A percentile compares a stretch with the other conserved stretches of the same genome.
These are phyloP conservation scores for Nemoura dubitans DNA, from an alignment of 2,888 invertebrate genomes.

Conservation along the genomic window DNA sequence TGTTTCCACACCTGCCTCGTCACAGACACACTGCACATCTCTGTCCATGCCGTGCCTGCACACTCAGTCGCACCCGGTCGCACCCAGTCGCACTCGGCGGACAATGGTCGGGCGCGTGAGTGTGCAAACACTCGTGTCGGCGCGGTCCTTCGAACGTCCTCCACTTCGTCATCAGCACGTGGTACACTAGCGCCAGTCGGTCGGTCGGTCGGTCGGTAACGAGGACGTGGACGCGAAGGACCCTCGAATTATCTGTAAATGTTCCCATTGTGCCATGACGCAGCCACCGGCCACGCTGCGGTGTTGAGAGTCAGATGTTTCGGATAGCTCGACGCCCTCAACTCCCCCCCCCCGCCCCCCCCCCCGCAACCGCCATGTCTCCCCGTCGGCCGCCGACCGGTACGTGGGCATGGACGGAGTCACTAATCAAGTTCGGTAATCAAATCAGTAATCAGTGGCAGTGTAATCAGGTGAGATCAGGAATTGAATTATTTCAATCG, in stretches of 20 bases:
- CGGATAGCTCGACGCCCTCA: background rate
- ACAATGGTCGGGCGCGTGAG: background rate
- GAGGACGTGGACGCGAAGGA: background rate
- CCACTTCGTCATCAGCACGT: background rate
- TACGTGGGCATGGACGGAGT: background rate
- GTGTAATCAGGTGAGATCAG: slow-evolving; percentile 3
- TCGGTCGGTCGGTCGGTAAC: background rate
- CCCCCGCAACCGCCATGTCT: background rate
- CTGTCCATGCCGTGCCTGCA: too few species aligned
- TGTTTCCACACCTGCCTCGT: background rate
- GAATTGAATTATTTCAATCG: background rate
- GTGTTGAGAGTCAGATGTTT: background rate
- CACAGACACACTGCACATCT: background rate
- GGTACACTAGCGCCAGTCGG: background rate
- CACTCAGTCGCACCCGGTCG: background rate
- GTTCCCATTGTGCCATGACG: background rate
- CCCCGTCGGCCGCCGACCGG: background rate
- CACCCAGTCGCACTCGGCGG: background rate
- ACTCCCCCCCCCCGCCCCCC: background rate
- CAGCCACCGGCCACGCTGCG: background rate
- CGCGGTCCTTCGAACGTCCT: background rate
- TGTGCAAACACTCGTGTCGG: background rate
- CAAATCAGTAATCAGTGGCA: background rate
- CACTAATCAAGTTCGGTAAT: background rate
- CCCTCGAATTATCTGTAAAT: slow-evolving; percentile 25